These are phyloP conservation scores for Halictus rubicundus DNA, from an alignment of 1,140 invertebrate species.

Conservation along the genomic window DNA sequence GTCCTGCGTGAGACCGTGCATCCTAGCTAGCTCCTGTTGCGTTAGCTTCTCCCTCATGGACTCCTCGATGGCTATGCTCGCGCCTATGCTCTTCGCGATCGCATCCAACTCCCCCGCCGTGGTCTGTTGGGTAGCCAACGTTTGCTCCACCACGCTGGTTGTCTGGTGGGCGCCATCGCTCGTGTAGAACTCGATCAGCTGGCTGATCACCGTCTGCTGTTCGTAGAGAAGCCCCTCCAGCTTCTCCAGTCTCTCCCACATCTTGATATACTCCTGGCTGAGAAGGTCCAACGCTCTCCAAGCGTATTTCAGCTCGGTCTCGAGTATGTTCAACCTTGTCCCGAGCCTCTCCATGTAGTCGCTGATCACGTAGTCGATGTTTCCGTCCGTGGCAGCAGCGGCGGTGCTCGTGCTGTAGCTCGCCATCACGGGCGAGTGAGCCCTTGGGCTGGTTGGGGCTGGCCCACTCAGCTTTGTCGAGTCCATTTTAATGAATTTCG, in stretches of 20 bases:
- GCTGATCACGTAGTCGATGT: slow-evolving; percentile 87
- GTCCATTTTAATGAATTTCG: slow-evolving; percentile 65
- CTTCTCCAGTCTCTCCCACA: slow-evolving; percentile 96
- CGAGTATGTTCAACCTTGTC: slow-evolving; percentile 90
- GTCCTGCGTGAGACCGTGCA: slow-evolving; percentile 74
- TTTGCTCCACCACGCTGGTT: slow-evolving; percentile 66
- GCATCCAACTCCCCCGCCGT: slow-evolving; percentile 74
- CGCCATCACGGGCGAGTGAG: slow-evolving; percentile 65
- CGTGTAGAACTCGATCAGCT: slow-evolving; percentile 90
- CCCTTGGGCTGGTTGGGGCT: slow-evolving; percentile 59
- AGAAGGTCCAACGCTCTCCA: slow-evolving; percentile 94
- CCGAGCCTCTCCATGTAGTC: slow-evolving; percentile 94
- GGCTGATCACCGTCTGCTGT: slow-evolving; percentile 94
- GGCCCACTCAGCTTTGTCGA: slow-evolving; percentile 69
- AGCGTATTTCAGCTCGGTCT: slow-evolving; percentile 94
- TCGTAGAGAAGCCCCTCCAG: slow-evolving; percentile 93
- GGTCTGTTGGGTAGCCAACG: slow-evolving; percentile 66
- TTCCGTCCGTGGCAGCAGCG: slow-evolving; percentile 67
- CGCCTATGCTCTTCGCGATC: slow-evolving; percentile 74
- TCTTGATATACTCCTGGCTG: slow-evolving; percentile 95
- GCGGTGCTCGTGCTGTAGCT: slow-evolving; percentile 61
- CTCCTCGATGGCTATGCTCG: slow-evolving; percentile 75
- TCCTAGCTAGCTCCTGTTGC: slow-evolving; percentile 75
- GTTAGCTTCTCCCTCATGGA: slow-evolving; percentile 75
- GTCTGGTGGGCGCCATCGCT: slow-evolving; percentile 72